Percentiles rank a stretch among this genome's conserved stretches.
phyloP scores from a whole-genome alignment of 2,113 vertebrate species.

The Acrocephalus arundinaceus region DNA sequence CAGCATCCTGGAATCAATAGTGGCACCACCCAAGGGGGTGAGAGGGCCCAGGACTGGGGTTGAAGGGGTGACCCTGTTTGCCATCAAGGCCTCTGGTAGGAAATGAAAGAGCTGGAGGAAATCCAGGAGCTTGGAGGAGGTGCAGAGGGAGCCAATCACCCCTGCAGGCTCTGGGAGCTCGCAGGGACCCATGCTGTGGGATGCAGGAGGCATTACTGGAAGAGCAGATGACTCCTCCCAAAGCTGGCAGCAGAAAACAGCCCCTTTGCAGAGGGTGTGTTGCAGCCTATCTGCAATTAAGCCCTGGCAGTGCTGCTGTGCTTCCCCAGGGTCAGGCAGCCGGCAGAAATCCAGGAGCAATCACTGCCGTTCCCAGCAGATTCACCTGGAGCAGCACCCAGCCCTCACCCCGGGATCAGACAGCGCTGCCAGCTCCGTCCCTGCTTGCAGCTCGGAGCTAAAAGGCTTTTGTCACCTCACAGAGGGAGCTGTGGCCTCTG shows the following conservation, averaged over 20 bases:
- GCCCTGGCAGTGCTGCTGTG: neutral
- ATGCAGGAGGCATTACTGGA: neutral
- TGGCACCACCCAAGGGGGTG: accelerated
- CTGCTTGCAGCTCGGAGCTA: neutral
- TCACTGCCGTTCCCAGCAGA: accelerated
- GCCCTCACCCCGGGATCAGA: neutral
- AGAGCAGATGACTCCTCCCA: neutral
- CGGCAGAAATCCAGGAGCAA: neutral
- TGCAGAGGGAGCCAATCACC: neutral
- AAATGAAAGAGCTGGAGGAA: neutral
- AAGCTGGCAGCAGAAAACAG: conserved; percentile 26
- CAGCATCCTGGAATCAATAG: neutral
- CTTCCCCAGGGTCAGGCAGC: neutral
- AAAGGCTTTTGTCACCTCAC: neutral
- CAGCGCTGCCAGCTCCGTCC: neutral
- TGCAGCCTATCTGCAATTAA: conserved; percentile 2
- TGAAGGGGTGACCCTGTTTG: neutral
- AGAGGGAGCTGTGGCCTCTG: neutral
- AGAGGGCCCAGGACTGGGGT: accelerated
- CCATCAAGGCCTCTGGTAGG: neutral
- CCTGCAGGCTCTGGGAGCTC: neutral
- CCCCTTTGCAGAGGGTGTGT: neutral
- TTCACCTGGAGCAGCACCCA: neutral
- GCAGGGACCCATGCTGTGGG: neutral
- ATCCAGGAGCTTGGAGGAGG: neutral